These are phyloP conservation scores for Axinella damicornis DNA, from an alignment of 37 sponge, comb jelly and placozoan genomes.

Conservation along the genomic window DNA sequence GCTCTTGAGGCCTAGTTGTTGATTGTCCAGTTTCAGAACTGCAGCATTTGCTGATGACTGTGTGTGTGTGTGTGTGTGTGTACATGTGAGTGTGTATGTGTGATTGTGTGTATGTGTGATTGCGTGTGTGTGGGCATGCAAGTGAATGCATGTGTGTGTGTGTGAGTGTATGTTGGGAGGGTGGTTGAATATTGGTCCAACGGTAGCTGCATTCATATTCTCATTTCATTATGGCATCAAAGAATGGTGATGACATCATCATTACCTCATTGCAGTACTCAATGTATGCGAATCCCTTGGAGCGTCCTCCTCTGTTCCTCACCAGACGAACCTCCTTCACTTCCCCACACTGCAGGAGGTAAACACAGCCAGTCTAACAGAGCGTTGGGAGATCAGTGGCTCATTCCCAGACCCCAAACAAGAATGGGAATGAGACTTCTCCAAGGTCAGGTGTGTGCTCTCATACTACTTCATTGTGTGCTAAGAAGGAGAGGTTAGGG, in stretches of 20 bases:
- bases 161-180: background rate
- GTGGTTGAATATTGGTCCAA: background rate
- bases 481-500: too few species aligned
- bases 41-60: constrained; percentile 70
- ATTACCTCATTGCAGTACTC: constrained; percentile 72
- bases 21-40: constrained; percentile 52
- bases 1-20: constrained; percentile 38
- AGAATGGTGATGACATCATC: too few species aligned
- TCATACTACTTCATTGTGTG: too few species aligned
- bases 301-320: constrained; percentile 47
- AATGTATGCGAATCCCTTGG: constrained; percentile 84
- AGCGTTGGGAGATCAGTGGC: background rate
- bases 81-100: background rate
- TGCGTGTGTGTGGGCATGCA: constrained; percentile 31
- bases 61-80: background rate
- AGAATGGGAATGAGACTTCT: too few species aligned
- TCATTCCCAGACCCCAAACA: too few species aligned
- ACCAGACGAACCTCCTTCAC: constrained; percentile 69
- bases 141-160: constrained; percentile 17
- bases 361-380: background rate
- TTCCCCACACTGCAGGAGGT: constrained; percentile 46
- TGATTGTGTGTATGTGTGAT: background rate
- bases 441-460: too few species aligned
- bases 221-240: background rate
- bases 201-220: too few species aligned